Base-by-base conservation (phyloP, 2,888 invertebrate species). In the Cybosia mesomella region DNA sequence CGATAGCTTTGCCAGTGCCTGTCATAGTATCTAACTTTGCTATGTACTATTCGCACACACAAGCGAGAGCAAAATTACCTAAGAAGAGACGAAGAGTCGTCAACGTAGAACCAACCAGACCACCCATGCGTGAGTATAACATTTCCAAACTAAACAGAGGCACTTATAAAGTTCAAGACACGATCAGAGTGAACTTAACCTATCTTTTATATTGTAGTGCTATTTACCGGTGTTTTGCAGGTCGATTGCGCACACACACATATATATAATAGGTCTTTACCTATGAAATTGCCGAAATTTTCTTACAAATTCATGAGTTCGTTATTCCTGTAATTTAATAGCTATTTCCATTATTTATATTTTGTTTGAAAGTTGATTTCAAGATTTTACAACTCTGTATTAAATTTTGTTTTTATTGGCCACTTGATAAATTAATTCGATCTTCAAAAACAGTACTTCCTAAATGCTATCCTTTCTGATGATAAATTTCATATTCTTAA, bases 1-100 rank as follows among this genome's bases (percentile, higher is more conserved):
- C 99, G 89, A 99, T 99, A 95, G 99, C 99, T 87, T 96, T 99
- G 88, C 99, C 99, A 81, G 99, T 99, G 86, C 99, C 99, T 83
- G 99, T 99, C 93, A 99, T 99, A 90, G 99, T 99, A 81, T 99
- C 98, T 94, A 99, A 99, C 96, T 99, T 99, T 95, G 98, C 98
- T 87, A 98, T 98, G 98, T 98, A 98, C 95, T 98, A 98, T 95
- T 98, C 98, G 83, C 98, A 98, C 94, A 98, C 98, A 85, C 98
- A 99, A 96, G 99, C 99, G 78, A 96, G 99, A 87, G 99, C 99
- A 74, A 99, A 99, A 95, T 96, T 99, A 93, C 99, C 99, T 76
- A 99, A 99, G 96, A 99, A 99, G 95, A 96, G 99, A 80, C 96
- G 99, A 94, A 96, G 99, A 89, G 99, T 99, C 79, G 95, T 99